Evolutionary conservation across 2,797 vertebrate genomes (phyloP).

Genomic region (Dipus sagitta): DNA sequence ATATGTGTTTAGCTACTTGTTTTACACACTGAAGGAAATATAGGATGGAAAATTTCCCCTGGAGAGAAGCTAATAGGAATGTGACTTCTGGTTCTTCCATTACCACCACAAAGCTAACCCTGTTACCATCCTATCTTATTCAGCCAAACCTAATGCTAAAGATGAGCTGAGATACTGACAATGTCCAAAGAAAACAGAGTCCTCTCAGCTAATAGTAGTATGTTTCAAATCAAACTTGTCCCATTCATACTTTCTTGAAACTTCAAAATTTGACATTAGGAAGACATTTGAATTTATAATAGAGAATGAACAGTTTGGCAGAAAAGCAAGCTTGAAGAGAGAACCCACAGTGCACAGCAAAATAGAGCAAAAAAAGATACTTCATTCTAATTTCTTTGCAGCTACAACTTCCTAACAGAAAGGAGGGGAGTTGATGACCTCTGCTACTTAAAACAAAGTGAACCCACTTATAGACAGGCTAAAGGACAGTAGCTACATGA

Average conservation of each 20-base stretch:
- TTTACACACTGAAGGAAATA: not conserved
- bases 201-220: not conserved
- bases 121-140: not conserved
- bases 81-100: not conserved
- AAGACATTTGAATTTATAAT: not conserved
- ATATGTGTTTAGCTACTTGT: not conserved
- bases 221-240: not conserved
- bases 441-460: not conserved
- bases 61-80: not conserved
- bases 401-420: not conserved
- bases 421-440: not conserved
- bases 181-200: not conserved
- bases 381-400: not conserved
- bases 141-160: not conserved
- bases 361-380: not conserved
- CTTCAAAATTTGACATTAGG: not conserved
- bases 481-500: not conserved
- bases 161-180: not conserved
- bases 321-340: not conserved
- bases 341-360: not conserved
- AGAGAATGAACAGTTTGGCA: not conserved
- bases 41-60: conserved; percentile 1
- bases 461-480: not conserved
- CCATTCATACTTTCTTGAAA: not conserved
- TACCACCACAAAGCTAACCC: not conserved